Percentiles rank a stretch among this genome's conserved stretches.
Conservation (phyloP, 2,797 vertebrate species). For the Adelosebastes latens region DNA sequence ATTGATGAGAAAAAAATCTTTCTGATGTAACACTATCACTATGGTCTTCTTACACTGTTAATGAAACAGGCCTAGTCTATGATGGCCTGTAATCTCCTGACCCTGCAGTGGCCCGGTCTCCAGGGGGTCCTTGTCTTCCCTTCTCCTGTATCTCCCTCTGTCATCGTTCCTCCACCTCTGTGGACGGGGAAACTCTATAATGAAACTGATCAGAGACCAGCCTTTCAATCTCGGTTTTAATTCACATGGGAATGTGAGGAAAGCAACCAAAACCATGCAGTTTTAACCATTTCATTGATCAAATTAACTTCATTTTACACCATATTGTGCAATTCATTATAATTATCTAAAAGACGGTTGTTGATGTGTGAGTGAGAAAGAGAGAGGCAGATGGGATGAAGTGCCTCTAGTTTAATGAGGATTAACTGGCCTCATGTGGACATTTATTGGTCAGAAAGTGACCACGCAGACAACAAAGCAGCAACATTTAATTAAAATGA, state of each 20-base stretch:
- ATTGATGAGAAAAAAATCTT: neutral
- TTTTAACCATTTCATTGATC: neutral
- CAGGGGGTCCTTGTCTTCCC: conserved; percentile 37
- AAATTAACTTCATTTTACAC: neutral
- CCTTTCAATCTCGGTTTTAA: conserved; percentile 24
- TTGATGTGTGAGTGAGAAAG: conserved; percentile 3
- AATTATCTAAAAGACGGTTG: neutral
- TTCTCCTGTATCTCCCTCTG: conserved; percentile 36
- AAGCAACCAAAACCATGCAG: neutral
- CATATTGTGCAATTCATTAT: neutral
- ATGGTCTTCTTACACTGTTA: conserved; percentile 18
- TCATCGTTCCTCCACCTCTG: conserved; percentile 22
- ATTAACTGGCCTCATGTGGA: conserved; percentile 54
- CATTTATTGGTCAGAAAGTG: conserved; percentile 29
- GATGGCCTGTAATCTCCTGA: conserved; percentile 50
- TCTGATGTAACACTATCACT: conserved; percentile 20
- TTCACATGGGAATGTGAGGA: conserved; percentile 2
- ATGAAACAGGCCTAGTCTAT: conserved; percentile 1
- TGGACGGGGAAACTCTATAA: conserved; percentile 33
- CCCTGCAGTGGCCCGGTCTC: conserved; percentile 43
- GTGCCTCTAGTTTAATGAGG: conserved; percentile 41
- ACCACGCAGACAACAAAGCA: neutral
- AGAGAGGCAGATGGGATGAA: conserved; percentile 39
- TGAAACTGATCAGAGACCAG: conserved; percentile 44
- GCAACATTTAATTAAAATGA: neutral